A percentile compares a stretch with the other conserved stretches of the same genome.
Conservation (phyloP, 2,888 invertebrate genomes). For the Leptura quadrifasciata region DNA sequence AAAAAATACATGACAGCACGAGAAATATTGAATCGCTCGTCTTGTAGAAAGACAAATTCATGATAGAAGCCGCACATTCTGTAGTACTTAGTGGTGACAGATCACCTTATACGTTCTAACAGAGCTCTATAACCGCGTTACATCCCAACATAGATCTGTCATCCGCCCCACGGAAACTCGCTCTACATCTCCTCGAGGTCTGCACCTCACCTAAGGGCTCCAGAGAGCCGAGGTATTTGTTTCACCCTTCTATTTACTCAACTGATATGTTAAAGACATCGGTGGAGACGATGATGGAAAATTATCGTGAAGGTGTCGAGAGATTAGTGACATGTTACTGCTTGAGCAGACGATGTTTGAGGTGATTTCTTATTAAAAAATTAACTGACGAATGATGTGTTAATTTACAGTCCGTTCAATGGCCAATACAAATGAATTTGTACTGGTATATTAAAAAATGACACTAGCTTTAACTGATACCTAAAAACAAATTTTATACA, state of each 20-base stretch:
- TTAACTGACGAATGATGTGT: background rate
- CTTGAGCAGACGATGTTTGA: background rate
- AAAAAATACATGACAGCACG: constrained; percentile 4
- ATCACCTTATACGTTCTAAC: constrained; percentile 67
- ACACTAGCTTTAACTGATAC: background rate
- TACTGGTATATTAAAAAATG: background rate
- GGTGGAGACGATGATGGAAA: constrained; percentile 54
- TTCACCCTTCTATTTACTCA: constrained; percentile 65
- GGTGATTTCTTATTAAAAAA: background rate
- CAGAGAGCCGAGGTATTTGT: constrained; percentile 12
- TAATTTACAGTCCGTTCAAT: background rate
- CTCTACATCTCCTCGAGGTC: constrained; percentile 4
- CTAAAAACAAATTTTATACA: too few species aligned
- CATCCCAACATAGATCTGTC: constrained; percentile 49
- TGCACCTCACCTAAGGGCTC: constrained; percentile 21
- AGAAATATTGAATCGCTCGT: constrained; percentile 24
- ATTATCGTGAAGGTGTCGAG: constrained; percentile 20
- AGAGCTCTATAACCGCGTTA: constrained; percentile 45
- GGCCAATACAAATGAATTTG: background rate
- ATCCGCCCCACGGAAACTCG: constrained; percentile 26
- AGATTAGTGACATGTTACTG: constrained; percentile 11
- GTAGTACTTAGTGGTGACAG: constrained; percentile 69
- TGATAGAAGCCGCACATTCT: constrained; percentile 65
- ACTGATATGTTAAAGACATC: constrained; percentile 62
- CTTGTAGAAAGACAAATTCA: constrained; percentile 61